phyloP scores from a whole-genome alignment of 2,797 vertebrate genomes.

The Tenualosa thibaudeaui region DNA sequence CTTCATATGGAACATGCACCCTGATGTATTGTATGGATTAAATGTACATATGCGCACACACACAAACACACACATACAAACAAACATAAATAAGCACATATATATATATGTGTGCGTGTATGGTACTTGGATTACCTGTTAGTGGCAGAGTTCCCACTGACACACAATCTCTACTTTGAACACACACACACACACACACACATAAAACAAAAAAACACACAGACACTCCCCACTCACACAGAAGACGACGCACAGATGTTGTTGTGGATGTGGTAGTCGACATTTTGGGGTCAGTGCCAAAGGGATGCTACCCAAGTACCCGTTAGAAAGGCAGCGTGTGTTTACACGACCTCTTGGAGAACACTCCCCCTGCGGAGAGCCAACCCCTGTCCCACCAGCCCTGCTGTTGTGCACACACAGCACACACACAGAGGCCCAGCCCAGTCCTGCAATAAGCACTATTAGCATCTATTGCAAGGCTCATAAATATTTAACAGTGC shows the following conservation, averaged over 20 bases:
- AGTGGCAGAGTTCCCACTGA: no score
- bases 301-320: background rate
- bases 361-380: background rate
- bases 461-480: background rate
- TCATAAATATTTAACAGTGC: constrained; percentile 17
- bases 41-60: background rate
- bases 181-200: background rate
- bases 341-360: background rate
- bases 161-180: background rate
- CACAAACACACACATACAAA: background rate
- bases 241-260: background rate
- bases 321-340: background rate
- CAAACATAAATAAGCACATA: background rate
- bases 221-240: background rate
- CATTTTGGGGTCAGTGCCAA: background rate
- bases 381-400: background rate
- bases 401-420: background rate
- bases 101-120: no score
- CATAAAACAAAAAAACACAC: background rate
- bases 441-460: background rate
- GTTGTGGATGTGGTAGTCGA: background rate
- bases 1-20: no score
- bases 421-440: background rate
- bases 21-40: no score
- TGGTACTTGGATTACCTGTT: no score